Evolutionary conservation across 2,888 invertebrate species (phyloP), one percentile per base, ranked within the genome.

Genomic region (Tetheella fluctuosa): DNA sequence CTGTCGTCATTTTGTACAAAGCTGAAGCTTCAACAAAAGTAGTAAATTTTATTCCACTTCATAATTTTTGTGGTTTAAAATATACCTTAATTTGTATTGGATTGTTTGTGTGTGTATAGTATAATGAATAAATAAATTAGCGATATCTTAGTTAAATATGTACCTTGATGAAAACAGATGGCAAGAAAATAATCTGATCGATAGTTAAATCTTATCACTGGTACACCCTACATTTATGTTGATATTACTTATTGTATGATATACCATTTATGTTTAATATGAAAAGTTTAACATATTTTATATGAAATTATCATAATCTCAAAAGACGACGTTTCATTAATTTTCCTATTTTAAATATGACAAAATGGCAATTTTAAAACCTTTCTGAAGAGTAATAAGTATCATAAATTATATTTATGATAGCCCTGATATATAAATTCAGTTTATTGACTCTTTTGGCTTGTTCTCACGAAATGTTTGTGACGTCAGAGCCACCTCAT

Each of bases 351-450:
- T 54, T 17, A 17, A 17, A 30, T 7, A 55, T 55, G 20, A 55
- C 20, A 34, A 23, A 55, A 20, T 30, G 20, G 0, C 54, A 7
- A 54, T 37, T 23, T 37, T 20, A 23, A 55, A 55, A 34, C 55
- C 20, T 54, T 54, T 15, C n/a, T 55, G 37, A 23, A 55, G 34
- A 37, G 34, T 34, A 55, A 55, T 55, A 20, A 13, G 55, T 55
- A 23, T 37, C 37, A 55, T 55, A 55, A 23, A 17, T 30, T 54
- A 34, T n/a, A 6, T 20, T 17, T 25, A 17, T 28, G 55, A 34
- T 23, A 20, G 28, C 30, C 54, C 54, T 55, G 55, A 37, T 37
- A 34, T 55, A 55, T 55, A 37, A 34, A 34, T 34, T 55, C 55
- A 6, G 55, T 34, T 55, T 54, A 20, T 54, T 54, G 54, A 54